Evolutionary conservation across 2,888 invertebrate species (phyloP).

Genomic region (Meloe dianella): DNA sequence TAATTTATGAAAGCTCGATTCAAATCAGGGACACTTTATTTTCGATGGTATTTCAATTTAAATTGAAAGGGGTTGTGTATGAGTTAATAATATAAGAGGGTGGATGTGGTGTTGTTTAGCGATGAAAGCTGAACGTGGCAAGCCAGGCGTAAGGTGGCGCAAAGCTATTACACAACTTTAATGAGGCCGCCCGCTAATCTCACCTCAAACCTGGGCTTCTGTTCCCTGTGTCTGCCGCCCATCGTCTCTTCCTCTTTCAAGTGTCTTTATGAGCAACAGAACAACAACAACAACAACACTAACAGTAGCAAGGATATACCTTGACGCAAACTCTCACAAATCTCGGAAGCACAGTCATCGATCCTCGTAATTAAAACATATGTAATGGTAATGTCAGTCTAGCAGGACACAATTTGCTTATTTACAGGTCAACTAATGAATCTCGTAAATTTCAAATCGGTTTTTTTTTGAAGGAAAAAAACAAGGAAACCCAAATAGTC

Average conservation of each 20-base stretch:
- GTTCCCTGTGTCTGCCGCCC: constrained; percentile 35
- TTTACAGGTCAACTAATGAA: background rate
- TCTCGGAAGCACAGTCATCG: constrained; percentile 55
- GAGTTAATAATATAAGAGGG: constrained; percentile 40
- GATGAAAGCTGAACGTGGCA: constrained; percentile 50
- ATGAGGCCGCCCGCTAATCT: constrained; percentile 57
- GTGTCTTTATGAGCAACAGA: constrained; percentile 46
- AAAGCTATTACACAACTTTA: constrained; percentile 60
- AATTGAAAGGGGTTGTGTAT: constrained; percentile 22
- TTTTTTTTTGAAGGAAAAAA: background rate
- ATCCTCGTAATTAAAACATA: constrained; percentile 60
- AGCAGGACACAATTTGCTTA: constrained; percentile 40
- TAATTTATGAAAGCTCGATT: constrained; percentile 39
- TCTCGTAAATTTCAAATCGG: background rate
- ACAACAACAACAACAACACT: background rate
- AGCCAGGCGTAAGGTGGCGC: constrained; percentile 55
- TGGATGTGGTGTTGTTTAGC: constrained; percentile 47
- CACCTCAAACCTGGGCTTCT: constrained; percentile 45
- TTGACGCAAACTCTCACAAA: constrained; percentile 50
- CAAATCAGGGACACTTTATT: background rate
- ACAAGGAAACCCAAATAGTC: background rate
- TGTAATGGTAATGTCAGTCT: constrained; percentile 52
- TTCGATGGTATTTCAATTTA: constrained; percentile 16
- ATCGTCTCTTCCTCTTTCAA: constrained; percentile 49
- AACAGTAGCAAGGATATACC: background rate